Evolutionary conservation across 2,888 invertebrate species (phyloP), one percentile per base, ranked within the genome.

Genomic region (Trachelus troglodyta): DNA sequence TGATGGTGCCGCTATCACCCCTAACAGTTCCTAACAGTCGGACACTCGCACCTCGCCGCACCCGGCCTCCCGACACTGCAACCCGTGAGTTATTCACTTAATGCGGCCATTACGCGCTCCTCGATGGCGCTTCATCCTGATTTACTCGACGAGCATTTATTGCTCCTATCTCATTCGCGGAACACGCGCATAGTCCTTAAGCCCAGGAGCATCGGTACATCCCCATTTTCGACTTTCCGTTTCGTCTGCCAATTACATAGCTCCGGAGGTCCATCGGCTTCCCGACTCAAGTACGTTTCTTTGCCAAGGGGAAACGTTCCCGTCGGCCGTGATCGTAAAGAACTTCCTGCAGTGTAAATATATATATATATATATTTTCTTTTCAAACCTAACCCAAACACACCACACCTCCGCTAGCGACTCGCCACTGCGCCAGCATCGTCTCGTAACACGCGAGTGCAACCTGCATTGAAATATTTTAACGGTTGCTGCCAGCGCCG

Each of bases 71-170:
- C 74, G 85, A 84, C 86, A 85, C 83, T 84, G 84, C 85, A 85
- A 85, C 86, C 56, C 85, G 87, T 90, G 89, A 90, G 89, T 90
- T 90, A 90, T 90, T 90, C 90, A 90, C 90, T 90, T 90, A 90
- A 90, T 90, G 87, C 89, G 87, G 83, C 89, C 90, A 90, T 90
- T 90, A 90, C 88, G 86, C 83, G 87, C 88, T 88, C 86, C 90
- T 90, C 90, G 87, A 89, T 90, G 90, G 88, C 89, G 89, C 89
- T 90, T 90, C 89, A 90, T 90, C 90, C 90, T 90, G 90, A 90
- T 90, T 90, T 90, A 90, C 89, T 89, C 85, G 89, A 90, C 90
- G 87, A 88, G 87, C 90, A 89, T 90, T 90, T 89, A 90, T 90
- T 89, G 88, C 56, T 56, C 56, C 56, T 56, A 56, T 56, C 56